Percentiles rank a stretch among this genome's conserved stretches.
These are phyloP conservation scores for Tortricodes alternella DNA, from an alignment of 2,888 invertebrate genomes.

Conservation along the genomic window DNA sequence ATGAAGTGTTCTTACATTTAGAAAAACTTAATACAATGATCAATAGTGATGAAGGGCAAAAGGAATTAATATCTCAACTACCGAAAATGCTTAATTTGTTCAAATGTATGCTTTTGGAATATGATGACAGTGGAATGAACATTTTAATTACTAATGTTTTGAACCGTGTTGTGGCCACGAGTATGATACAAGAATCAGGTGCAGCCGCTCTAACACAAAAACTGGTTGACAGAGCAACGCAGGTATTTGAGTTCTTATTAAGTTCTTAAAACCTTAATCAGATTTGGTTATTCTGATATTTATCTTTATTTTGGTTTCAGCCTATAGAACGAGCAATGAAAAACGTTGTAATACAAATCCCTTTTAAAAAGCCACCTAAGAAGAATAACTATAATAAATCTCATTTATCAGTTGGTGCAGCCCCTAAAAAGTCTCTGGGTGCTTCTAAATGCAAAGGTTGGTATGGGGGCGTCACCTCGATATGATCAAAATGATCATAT, in stretches of 20 bases:
- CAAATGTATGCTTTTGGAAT: constrained; percentile 57
- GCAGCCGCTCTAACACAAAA: constrained; percentile 35
- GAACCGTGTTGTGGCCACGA: constrained; percentile 57
- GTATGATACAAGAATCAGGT: constrained; percentile 39
- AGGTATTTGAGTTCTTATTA: constrained; percentile 45
- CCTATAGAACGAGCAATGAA: constrained; percentile 54
- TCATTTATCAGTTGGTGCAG: constrained; percentile 40
- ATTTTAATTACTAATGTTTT: constrained; percentile 60
- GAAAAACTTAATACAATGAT: constrained; percentile 57
- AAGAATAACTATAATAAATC: constrained; percentile 40
- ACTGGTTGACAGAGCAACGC: constrained; percentile 43
- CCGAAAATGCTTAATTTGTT: constrained; percentile 55
- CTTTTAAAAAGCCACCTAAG: constrained; percentile 41
- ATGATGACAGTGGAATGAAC: constrained; percentile 67
- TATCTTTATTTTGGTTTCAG: constrained; percentile 42
- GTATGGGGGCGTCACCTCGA: too few species aligned
- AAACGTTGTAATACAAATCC: constrained; percentile 53
- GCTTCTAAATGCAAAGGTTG: constrained; percentile 49
- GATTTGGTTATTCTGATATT: not conserved
- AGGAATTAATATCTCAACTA: constrained; percentile 48
- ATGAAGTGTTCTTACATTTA: constrained; percentile 61
- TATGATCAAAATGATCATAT: too few species aligned
- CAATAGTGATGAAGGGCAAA: constrained; percentile 46
- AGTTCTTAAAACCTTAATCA: not conserved
- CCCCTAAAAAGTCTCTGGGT: constrained; percentile 44